Evolutionary conservation across 2,888 invertebrate species (phyloP).

Genomic region (Hedya salicella): DNA sequence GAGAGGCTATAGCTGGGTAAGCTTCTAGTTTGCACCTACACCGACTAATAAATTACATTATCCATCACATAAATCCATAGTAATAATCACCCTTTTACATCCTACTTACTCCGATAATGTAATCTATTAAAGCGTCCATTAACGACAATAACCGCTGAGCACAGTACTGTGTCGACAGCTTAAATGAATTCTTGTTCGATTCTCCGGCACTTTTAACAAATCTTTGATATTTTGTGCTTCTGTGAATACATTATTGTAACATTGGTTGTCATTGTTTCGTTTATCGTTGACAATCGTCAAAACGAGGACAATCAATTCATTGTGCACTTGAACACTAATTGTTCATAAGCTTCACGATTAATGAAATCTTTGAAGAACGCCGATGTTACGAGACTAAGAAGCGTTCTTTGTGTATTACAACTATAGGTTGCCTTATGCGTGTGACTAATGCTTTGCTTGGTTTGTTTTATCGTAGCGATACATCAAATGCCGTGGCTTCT

Average conservation of each 20-base stretch:
- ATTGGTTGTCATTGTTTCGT: slow-evolving; percentile 76
- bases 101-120: slow-evolving; percentile 67
- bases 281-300: slow-evolving; percentile 52
- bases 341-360: slow-evolving; percentile 82
- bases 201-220: slow-evolving; percentile 78
- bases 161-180: slow-evolving; percentile 78
- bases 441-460: slow-evolving; percentile 86
- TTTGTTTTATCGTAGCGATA: slow-evolving; percentile 84
- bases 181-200: slow-evolving; percentile 65
- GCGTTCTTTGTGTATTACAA: slow-evolving; percentile 68
- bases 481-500: slow-evolving; percentile 81
- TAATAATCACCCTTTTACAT: slow-evolving; percentile 49
- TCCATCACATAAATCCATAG: slow-evolving; percentile 52
- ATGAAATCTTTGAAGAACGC: slow-evolving; percentile 70
- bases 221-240: slow-evolving; percentile 79
- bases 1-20: slow-evolving; percentile 93
- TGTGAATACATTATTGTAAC: slow-evolving; percentile 80
- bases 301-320: slow-evolving; percentile 73
- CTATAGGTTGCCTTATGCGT: slow-evolving; percentile 81
- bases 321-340: slow-evolving; percentile 82
- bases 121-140: slow-evolving; percentile 67
- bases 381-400: slow-evolving; percentile 79
- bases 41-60: slow-evolving; percentile 73
- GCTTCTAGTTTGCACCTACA: slow-evolving; percentile 84
- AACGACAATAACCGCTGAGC: slow-evolving; percentile 73